Evolutionary conservation across 2,113 vertebrate species (phyloP), one percentile per base, ranked within the genome.

Genomic region (Notothenia coriiceps): DNA sequence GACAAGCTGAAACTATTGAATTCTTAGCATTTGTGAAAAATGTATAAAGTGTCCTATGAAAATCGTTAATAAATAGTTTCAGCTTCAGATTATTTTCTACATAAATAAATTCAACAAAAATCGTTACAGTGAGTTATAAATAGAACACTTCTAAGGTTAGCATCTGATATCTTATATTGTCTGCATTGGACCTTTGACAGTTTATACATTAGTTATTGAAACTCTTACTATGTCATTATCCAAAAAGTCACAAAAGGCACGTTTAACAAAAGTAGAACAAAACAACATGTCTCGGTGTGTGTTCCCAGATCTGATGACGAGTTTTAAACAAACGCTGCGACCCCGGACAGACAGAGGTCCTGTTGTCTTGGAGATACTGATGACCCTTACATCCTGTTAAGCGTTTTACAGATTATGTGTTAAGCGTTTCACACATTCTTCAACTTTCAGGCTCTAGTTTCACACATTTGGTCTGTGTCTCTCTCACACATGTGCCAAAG

Each of bases 311-410:
- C 57, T 66, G 62, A 56, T 54, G 60, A 73, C 14, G 10, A 12
- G 52, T 50, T 78, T 78, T 56, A 69, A 75, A 79, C 70, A 67
- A 29, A 74, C 56, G 70, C 14, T 10, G 63, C 44, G 15, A 40
- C 61, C 9, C 40, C 20, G 18, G 60, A 49, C 10, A 54, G 72
- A 69, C 73, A 73, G 55, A 69, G 86, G 78, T 82, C 70, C 67
- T 77, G 85, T 89, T 83, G 86, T 82, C 86, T 55, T 67, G 67
- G 82, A 80, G 82, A 75, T 44, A 64, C 75, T 66, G 83, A 75
- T 91, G 93, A 93, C 89, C 91, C 86, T 86, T 66, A 89, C 80
- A 90, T 93, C 91, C 91, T 89, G 92, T 90, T 92, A 62, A 46
- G 68, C 33, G 72, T 92, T 93, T 86, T 88, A 88, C 85, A 88